These are phyloP conservation scores for Dryobotodes eremita DNA, from an alignment of 2,888 invertebrate species.

Conservation along the genomic window DNA sequence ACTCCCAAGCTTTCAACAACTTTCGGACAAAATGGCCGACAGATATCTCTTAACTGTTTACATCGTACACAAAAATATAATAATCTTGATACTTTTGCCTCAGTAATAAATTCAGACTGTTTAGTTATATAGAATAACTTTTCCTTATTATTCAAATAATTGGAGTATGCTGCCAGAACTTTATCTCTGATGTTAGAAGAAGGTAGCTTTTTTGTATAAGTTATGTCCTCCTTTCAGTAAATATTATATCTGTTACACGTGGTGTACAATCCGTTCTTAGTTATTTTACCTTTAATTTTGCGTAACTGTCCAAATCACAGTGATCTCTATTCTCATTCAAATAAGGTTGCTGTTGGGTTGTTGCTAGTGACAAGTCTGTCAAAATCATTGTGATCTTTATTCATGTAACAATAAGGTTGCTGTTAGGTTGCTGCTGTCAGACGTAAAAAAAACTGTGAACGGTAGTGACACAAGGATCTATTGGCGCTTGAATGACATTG, in stretches of 20 bases:
- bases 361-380: too few relatives aligned
- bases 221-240: background rate
- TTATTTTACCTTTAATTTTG: too few relatives aligned
- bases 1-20: slow-evolving; percentile 1
- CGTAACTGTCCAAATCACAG: too few relatives aligned
- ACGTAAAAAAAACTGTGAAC: background rate
- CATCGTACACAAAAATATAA: slow-evolving; percentile 33
- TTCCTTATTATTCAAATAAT: slow-evolving; percentile 54
- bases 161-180: slow-evolving; percentile 29
- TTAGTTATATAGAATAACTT: slow-evolving; percentile 43
- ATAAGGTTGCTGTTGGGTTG: too few relatives aligned
- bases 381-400: too few relatives aligned
- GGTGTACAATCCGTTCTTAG: too few relatives aligned
- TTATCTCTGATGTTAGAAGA: slow-evolving; percentile 6
- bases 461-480: background rate
- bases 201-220: background rate
- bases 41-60: slow-evolving; percentile 7
- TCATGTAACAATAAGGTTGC: too few relatives aligned
- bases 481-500: background rate
- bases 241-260: slow-evolving; percentile 10
- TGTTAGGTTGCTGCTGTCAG: too few relatives aligned
- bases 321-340: too few relatives aligned
- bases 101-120: slow-evolving; percentile 41
- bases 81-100: slow-evolving; percentile 32
- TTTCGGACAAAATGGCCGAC: slow-evolving; percentile 13